Percentiles rank a stretch among this genome's conserved stretches.
Conservation (phyloP, 2,797 vertebrate species). For the Martes flavigula region DNA sequence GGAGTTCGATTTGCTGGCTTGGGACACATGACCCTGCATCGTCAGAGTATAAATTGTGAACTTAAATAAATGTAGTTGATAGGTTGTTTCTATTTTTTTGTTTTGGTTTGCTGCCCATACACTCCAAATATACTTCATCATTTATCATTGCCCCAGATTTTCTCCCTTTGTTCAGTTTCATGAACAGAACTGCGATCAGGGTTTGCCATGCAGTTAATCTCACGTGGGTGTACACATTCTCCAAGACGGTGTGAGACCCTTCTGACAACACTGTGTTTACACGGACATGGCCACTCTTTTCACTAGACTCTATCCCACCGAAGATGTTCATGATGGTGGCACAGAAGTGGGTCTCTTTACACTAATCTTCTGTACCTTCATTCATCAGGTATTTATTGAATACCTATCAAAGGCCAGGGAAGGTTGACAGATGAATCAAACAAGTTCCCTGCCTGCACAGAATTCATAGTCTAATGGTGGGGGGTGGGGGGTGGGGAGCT, state of each 20-base stretch:
- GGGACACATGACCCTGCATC: not conserved
- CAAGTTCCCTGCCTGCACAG: not conserved
- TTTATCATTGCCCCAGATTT: not conserved
- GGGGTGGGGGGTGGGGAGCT: no score
- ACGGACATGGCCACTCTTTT: accelerated
- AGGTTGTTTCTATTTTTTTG: not conserved
- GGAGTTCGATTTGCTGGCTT: not conserved
- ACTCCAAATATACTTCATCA: not conserved
- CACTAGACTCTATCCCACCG: no score
- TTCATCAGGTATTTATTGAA: not conserved
- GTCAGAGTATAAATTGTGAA: not conserved
- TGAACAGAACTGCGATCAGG: not conserved
- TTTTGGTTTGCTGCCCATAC: not conserved
- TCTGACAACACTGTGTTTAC: not conserved
- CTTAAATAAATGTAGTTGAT: not conserved
- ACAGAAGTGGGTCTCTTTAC: not conserved
- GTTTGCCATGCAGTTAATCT: not conserved
- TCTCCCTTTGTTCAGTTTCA: not conserved
- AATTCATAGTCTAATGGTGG: not conserved
- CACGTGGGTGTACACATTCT: not conserved
- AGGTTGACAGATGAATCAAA: not conserved
- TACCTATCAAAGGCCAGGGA: not conserved
- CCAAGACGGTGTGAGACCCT: accelerated
- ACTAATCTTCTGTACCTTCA: not conserved
- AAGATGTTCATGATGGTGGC: accelerated